phyloP scores from a whole-genome alignment of 2,113 vertebrate genomes.

The Calyptommatus sinebrachiatus region DNA sequence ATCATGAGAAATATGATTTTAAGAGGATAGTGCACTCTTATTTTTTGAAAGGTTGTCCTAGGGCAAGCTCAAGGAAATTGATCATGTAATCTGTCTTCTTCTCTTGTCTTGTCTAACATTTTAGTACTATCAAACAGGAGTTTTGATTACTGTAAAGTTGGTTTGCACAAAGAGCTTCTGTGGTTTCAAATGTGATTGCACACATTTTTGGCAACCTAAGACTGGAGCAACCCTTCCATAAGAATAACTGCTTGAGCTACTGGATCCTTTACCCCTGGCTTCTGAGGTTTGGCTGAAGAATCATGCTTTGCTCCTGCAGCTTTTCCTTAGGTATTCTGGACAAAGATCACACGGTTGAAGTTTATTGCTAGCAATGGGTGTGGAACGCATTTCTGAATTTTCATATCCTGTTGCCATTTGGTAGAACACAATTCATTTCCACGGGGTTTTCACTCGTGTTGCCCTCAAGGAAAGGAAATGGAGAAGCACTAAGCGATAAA shows the following conservation, averaged over 20 bases:
- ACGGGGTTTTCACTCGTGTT: constrained; percentile 19
- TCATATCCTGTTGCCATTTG: neutral
- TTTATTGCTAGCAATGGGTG: neutral
- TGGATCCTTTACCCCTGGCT: neutral
- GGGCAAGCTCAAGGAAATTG: no score
- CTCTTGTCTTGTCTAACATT: neutral
- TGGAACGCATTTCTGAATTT: neutral
- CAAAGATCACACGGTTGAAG: neutral
- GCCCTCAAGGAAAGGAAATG: constrained; percentile 16
- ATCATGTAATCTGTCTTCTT: no score
- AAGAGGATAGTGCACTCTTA: no score
- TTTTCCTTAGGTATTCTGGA: neutral
- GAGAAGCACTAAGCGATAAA: constrained; percentile 9
- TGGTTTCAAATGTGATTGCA: neutral
- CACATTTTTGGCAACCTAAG: neutral
- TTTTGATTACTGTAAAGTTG: neutral
- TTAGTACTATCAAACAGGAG: neutral
- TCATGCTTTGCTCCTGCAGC: neutral
- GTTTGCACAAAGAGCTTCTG: neutral
- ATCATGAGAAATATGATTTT: no score
- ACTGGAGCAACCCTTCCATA: neutral
- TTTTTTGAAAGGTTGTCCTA: neutral
- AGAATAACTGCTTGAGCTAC: neutral
- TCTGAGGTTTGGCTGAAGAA: constrained; percentile 7
- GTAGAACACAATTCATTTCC: constrained; percentile 26